phyloP scores from a whole-genome alignment of 2,113 vertebrate genomes.

The Paracanthobrama guichenoti region DNA sequence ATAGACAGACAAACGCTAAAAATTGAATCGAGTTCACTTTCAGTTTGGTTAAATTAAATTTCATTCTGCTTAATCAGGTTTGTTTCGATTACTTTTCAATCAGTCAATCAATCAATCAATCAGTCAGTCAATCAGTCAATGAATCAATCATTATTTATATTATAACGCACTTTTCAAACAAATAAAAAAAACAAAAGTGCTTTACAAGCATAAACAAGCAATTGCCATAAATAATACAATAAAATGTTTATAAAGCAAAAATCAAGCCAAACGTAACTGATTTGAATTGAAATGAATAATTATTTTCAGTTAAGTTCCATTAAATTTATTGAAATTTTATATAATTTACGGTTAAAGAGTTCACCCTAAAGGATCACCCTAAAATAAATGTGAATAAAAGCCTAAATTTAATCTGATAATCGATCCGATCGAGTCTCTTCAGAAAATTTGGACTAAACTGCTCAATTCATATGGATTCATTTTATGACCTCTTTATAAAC shows the following conservation, averaged over 20 bases:
- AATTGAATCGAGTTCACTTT: not conserved
- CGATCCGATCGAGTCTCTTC: no score
- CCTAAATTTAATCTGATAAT: no score
- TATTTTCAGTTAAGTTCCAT: not conserved
- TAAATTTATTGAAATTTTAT: not conserved
- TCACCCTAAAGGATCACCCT: no score
- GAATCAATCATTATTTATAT: not conserved
- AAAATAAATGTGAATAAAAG: no score
- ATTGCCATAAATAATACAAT: not conserved
- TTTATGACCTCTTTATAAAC: no score
- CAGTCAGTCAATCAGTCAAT: no score
- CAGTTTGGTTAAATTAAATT: not conserved
- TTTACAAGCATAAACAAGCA: not conserved
- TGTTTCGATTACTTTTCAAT: no score
- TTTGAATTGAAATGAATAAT: not conserved
- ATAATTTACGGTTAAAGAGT: not conserved
- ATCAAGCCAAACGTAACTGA: not conserved
- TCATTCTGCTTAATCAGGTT: no score
- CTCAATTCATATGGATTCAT: no score
- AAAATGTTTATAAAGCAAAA: not conserved
- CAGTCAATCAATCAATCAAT: no score
- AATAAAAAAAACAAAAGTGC: not conserved
- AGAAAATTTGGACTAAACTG: no score
- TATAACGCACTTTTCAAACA: not conserved
- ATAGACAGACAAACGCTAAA: not conserved